Evolutionary conservation across 2,888 invertebrate species (phyloP).

Genomic region (Spisula subtruncata): DNA sequence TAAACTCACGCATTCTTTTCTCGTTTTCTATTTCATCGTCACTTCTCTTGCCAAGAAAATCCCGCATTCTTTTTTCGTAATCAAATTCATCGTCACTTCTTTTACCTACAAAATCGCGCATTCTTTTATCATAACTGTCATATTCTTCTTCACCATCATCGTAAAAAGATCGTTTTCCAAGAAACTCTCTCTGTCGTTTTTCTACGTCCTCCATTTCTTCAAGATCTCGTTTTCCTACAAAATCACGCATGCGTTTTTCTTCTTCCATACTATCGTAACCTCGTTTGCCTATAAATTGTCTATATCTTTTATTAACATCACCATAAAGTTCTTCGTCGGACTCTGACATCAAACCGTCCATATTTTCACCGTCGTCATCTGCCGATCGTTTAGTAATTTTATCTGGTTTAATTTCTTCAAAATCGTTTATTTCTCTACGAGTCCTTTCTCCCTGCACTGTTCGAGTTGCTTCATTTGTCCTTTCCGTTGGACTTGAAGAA

Average conservation of each 20-base stretch:
- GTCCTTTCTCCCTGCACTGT: conserved; percentile 54
- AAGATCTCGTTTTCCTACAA: conserved; percentile 61
- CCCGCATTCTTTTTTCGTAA: conserved; percentile 44
- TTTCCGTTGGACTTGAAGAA: conserved; percentile 1
- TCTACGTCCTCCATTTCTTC: conserved; percentile 43
- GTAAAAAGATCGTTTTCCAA: conserved; percentile 52
- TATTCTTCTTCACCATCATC: conserved; percentile 17
- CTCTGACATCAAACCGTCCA: not conserved
- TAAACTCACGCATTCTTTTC: conserved; percentile 67
- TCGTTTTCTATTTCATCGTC: conserved; percentile 38
- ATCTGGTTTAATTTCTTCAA: conserved; percentile 41
- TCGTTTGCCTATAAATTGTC: conserved; percentile 68
- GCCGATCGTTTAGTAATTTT: not conserved
- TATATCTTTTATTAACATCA: conserved; percentile 52
- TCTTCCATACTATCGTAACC: conserved; percentile 20
- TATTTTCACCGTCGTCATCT: conserved; percentile 26
- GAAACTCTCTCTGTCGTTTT: conserved; percentile 54
- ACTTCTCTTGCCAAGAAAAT: conserved; percentile 47
- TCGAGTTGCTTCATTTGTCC: not conserved
- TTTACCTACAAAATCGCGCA: conserved; percentile 68
- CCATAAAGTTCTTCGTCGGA: conserved; percentile 21
- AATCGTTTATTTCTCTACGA: conserved; percentile 53
- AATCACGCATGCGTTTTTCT: conserved; percentile 65
- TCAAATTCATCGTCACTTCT: conserved; percentile 46
- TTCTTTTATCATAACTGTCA: conserved; percentile 55